phyloP scores from a whole-genome alignment of 1,140 invertebrate genomes.

The Drosophila watanabei region DNA sequence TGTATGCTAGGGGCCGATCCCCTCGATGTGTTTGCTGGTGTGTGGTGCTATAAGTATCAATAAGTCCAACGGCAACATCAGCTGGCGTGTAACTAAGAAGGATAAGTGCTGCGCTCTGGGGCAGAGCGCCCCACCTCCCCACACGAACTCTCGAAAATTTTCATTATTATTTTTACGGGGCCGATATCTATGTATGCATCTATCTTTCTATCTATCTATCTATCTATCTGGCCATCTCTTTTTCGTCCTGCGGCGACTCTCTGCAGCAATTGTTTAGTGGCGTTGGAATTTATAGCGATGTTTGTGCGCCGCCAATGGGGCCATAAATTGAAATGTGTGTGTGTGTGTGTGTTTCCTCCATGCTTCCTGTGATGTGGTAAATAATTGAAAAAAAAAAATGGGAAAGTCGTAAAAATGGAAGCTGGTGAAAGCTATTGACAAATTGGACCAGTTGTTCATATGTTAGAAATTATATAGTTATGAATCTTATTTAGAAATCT shows the following conservation, averaged over 20 bases:
- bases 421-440: conserved; percentile 35
- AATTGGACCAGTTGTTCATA: conserved; percentile 33
- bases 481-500: background rate
- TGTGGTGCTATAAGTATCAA: conserved; percentile 79
- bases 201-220: conserved; percentile 17
- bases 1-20: conserved; percentile 19
- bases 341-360: conserved; percentile 7
- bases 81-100: conserved; percentile 80
- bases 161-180: conserved; percentile 72
- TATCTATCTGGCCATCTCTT: conserved; percentile 30
- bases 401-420: conserved; percentile 7
- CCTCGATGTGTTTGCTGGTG: conserved; percentile 33
- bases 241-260: conserved; percentile 1
- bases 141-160: conserved; percentile 63
- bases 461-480: background rate
- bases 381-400: conserved; percentile 69
- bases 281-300: conserved; percentile 69
- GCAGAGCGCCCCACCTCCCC: conserved; percentile 21
- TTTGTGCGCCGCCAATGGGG: conserved; percentile 63
- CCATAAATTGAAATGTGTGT: conserved; percentile 74
- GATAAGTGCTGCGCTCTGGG: conserved; percentile 68
- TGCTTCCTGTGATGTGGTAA: conserved; percentile 34
- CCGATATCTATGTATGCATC: conserved; percentile 27
- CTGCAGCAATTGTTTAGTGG: conserved; percentile 71
- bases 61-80: conserved; percentile 67